Percentiles rank a stretch among this genome's conserved stretches.
phyloP scores from a whole-genome alignment of 2,797 vertebrate species.

The Pangasius djambal region DNA sequence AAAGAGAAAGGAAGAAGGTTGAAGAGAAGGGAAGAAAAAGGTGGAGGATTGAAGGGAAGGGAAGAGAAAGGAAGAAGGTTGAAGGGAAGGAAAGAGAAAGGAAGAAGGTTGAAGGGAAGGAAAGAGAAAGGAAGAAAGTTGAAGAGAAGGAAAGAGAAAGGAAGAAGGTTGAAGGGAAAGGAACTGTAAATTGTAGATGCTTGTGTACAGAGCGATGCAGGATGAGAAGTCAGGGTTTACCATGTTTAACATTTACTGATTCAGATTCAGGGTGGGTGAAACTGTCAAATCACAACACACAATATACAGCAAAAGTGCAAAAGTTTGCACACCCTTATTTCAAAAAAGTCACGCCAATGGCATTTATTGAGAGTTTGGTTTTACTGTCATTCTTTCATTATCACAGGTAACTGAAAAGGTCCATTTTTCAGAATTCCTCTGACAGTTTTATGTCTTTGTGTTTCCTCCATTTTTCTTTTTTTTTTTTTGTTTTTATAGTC shows the following conservation, averaged over 20 bases:
- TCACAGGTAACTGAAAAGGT: background rate
- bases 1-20: no score
- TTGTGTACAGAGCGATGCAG: background rate
- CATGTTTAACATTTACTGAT: background rate
- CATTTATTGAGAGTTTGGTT: background rate
- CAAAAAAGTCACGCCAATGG: background rate
- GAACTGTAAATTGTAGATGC: background rate
- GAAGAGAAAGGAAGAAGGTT: no score
- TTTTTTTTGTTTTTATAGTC: background rate
- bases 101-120: background rate
- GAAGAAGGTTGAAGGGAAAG: background rate
- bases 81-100: background rate
- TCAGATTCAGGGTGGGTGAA: background rate
- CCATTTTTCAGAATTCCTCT: background rate
- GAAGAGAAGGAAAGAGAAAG: background rate
- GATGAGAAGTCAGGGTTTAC: background rate
- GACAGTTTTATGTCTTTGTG: background rate
- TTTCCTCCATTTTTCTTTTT: background rate
- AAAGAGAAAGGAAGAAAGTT: background rate
- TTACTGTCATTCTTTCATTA: background rate
- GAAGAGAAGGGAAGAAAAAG: no score
- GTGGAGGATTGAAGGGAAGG: no score
- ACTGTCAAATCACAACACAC: constrained; percentile 5
- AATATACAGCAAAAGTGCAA: background rate
- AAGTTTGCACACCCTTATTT: background rate